phyloP scores from a whole-genome alignment of 2,888 invertebrate genomes.

The Osedax fenrisi region DNA sequence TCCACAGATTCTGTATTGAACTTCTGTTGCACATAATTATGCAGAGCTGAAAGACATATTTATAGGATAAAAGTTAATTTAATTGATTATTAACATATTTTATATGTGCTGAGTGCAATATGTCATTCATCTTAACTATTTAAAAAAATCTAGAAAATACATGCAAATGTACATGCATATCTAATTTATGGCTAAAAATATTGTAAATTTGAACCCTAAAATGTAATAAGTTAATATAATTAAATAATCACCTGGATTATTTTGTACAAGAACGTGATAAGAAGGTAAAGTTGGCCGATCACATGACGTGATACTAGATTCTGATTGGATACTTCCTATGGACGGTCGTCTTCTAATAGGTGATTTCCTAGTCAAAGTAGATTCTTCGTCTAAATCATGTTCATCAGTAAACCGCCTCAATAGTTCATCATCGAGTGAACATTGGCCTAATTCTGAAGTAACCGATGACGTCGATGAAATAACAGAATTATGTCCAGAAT shows the following conservation, averaged over 20 bases:
- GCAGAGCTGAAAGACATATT: not conserved
- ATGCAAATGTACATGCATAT: too few species aligned
- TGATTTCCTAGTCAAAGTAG: not conserved
- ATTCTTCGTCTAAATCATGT: not conserved
- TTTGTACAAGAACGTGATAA: conserved; percentile 46
- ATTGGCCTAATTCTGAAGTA: not conserved
- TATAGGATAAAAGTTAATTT: too few species aligned
- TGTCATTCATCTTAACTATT: too few species aligned
- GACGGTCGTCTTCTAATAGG: not conserved
- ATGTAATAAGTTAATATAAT: too few species aligned
- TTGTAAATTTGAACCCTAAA: too few species aligned
- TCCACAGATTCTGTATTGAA: not conserved
- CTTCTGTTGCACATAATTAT: not conserved
- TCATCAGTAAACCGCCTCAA: too few species aligned
- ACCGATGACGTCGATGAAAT: conserved; percentile 38
- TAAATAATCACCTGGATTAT: conserved; percentile 40
- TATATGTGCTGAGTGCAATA: too few species aligned
- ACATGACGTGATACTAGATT: not conserved
- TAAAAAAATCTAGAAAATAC: too few species aligned
- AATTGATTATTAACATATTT: too few species aligned
- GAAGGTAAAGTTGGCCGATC: conserved; percentile 44
- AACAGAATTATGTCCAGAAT: conserved; percentile 47
- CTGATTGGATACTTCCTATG: not conserved
- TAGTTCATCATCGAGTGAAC: not conserved
- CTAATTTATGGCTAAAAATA: too few species aligned